Base-by-base conservation (phyloP, 1,140 invertebrate genomes). In the Vanessa atalanta region DNA sequence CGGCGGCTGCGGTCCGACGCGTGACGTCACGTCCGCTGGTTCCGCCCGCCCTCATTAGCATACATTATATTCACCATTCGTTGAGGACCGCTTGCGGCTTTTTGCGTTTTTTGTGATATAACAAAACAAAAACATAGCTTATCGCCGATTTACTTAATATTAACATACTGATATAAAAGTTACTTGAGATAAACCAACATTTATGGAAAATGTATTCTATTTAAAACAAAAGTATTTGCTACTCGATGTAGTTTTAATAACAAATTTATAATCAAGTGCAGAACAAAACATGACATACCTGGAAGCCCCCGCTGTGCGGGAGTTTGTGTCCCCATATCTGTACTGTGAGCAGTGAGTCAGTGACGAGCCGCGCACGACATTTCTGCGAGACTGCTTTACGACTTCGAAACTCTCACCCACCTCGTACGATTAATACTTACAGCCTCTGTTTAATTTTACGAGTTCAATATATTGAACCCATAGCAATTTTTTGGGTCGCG, bases 51-150 rank as follows among this genome's bases (percentile, higher is more conserved):
- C 88, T 91, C 89, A 91, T 93, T 91, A 93, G 82, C 90, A 92
- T 92, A 91, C 85, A 91, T 92, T 91, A 92, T 91, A 90, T 90
- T 90, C 87, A 83, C 88, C 84, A 87, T 90, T 88, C 88, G 85
- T 83, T 79, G 82, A 84, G 80, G 80, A 79, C 78, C 74, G 86
- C 88, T 86, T 86, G 85, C 78, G 88, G 85, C 80, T 87, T 90
- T 85, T 43, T 66, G 67, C 61, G 47, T 70, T 67, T 67, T 75
- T 67, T 55, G 51, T 51, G 63, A 64, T 76, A 64, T 55, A 47
- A 47, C 55, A 20, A 65, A 68, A 63, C 23, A 68, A 72, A 43
- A 69, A 67, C 65, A 43, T 26, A 14, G n/a, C 8, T 66, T 51
- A 66, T 51, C 23, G 23, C 13, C 20, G 20, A 66, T 31, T 66